A percentile compares a stretch with the other conserved stretches of the same genome.
These are phyloP conservation scores for Falco cherrug DNA, from an alignment of 2,797 vertebrate genomes.

Conservation along the genomic window DNA sequence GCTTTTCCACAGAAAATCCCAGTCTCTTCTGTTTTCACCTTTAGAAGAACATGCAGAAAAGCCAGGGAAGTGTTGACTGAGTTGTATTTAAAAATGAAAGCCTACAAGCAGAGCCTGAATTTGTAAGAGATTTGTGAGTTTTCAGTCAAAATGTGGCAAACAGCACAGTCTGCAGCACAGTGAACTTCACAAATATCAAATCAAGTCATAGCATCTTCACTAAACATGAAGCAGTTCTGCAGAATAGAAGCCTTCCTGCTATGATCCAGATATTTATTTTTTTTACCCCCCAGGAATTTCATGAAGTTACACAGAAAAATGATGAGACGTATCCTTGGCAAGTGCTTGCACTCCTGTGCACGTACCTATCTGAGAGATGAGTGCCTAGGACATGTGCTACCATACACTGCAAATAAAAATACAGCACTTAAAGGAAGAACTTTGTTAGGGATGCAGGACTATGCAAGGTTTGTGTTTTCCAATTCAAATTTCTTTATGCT, in stretches of 20 bases:
- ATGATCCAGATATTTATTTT: not conserved
- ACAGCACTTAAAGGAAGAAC: not conserved
- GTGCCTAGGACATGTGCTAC: not conserved
- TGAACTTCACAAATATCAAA: not conserved
- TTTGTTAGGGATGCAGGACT: not conserved
- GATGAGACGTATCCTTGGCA: not conserved
- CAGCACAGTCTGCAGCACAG: not conserved
- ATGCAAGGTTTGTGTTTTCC: not conserved
- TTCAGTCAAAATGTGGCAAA: not conserved
- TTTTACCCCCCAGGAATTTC: not conserved
- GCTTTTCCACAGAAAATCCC: not conserved
- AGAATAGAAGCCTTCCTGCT: not conserved
- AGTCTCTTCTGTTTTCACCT: not conserved
- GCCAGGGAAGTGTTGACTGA: not conserved
- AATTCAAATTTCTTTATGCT: not conserved
- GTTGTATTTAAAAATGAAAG: not conserved
- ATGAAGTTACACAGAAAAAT: not conserved
- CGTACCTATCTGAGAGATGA: not conserved
- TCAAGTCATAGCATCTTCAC: not conserved
- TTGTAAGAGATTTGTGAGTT: not conserved
- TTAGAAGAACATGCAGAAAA: not conserved
- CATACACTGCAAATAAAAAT: not conserved
- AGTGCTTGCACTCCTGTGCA: not conserved
- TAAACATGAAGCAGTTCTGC: not conserved
- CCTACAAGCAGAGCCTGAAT: not conserved